These are phyloP conservation scores for Drusus annulatus DNA, from an alignment of 1,140 invertebrate genomes.

Conservation along the genomic window DNA sequence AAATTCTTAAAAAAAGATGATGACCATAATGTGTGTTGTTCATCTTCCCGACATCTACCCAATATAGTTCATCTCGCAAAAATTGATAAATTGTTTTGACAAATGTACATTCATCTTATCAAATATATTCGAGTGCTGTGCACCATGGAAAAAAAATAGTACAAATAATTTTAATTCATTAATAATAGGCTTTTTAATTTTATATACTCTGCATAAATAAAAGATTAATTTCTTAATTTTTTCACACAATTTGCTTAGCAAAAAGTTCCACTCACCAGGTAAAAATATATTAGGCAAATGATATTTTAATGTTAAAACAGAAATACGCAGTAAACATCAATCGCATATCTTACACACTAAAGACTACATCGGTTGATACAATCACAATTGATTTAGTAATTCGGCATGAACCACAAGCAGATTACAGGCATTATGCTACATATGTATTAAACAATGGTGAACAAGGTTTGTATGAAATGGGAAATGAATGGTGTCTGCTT, in stretches of 20 bases:
- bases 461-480: too few relatives aligned
- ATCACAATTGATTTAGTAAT: conserved; percentile 21
- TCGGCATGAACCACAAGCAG: neutral
- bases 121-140: conserved; percentile 16
- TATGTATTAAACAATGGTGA: too few relatives aligned
- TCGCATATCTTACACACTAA: neutral
- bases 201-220: neutral
- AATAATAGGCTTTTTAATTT: neutral
- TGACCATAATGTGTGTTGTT: too few relatives aligned
- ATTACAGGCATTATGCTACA: too few relatives aligned
- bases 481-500: too few relatives aligned
- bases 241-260: neutral
- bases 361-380: conserved; percentile 25
- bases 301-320: neutral
- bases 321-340: neutral
- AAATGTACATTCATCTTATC: neutral
- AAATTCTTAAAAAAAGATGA: too few relatives aligned
- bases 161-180: neutral
- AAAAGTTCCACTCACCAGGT: neutral
- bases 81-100: too few relatives aligned
- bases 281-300: neutral
- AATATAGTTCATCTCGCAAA: too few relatives aligned
- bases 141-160: neutral
- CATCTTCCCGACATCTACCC: too few relatives aligned
- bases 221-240: too few relatives aligned